phyloP scores from a whole-genome alignment of 2,888 invertebrate genomes.

The Lycocerus yunnanus region DNA sequence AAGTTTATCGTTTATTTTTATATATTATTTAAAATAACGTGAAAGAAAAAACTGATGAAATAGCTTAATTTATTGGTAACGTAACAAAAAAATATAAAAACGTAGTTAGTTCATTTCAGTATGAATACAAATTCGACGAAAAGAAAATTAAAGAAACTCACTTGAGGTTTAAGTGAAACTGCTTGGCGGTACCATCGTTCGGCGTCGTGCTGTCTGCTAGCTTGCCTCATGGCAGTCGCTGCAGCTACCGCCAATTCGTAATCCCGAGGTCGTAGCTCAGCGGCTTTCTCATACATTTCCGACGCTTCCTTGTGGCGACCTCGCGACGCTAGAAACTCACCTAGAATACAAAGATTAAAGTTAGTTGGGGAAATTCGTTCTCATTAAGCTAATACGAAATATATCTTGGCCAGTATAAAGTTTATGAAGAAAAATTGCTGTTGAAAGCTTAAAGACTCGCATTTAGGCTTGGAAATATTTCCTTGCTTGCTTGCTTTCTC shows the following conservation, averaged over 20 bases:
- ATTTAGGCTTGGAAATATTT: constrained; percentile 24
- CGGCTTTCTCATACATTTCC: constrained; percentile 76
- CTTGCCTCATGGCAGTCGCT: constrained; percentile 84
- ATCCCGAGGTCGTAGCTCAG: constrained; percentile 77
- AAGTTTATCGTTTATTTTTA: not conserved
- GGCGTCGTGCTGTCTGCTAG: constrained; percentile 79
- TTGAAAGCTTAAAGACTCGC: constrained; percentile 23
- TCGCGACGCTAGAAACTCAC: constrained; percentile 84
- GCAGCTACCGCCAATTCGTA: constrained; percentile 86
- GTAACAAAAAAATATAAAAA: not conserved
- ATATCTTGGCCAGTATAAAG: constrained; percentile 27
- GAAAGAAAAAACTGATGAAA: too few species aligned
- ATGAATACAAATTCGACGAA: not conserved
- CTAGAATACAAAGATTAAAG: constrained; percentile 56
- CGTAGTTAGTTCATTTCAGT: not conserved
- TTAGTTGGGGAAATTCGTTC: constrained; percentile 31
- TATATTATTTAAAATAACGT: not conserved
- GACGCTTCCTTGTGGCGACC: constrained; percentile 83
- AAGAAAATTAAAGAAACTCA: constrained; percentile 35
- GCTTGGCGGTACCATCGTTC: constrained; percentile 86
- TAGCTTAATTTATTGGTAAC: too few species aligned
- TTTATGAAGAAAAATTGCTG: constrained; percentile 33
- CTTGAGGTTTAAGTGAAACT: constrained; percentile 54
- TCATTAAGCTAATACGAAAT: constrained; percentile 39
- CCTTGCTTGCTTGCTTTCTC: constrained; percentile 16